A percentile compares a stretch with the other conserved stretches of the same genome.
Evolutionary conservation across 53 echinoderm and acorn worm genomes (phyloP).

Genomic region (Luidia sarsii): DNA sequence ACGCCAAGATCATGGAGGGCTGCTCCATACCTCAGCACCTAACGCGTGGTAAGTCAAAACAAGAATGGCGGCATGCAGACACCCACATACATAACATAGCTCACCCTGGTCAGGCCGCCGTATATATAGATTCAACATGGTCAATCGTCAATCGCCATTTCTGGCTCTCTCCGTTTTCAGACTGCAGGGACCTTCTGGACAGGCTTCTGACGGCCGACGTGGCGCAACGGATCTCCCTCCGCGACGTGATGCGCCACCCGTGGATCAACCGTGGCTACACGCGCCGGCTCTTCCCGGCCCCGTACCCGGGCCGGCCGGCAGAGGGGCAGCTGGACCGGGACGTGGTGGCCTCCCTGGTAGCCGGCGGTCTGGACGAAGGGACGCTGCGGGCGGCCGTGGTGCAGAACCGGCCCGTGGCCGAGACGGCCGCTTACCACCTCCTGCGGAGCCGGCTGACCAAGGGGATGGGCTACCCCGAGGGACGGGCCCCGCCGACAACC

Average conservation of each 20-base stretch:
- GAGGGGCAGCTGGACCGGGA: slow-evolving; percentile 35
- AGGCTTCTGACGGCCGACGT: slow-evolving; percentile 69
- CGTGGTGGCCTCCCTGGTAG: slow-evolving; percentile 62
- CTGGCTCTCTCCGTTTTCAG: slow-evolving; percentile 26
- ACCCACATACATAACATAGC: too few species aligned
- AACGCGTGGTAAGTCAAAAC: slow-evolving; percentile 67
- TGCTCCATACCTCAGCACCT: slow-evolving; percentile 73
- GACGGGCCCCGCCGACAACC: slow-evolving; percentile 16
- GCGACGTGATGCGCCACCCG: slow-evolving; percentile 80
- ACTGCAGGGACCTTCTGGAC: slow-evolving; percentile 72
- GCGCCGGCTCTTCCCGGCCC: slow-evolving; percentile 51
- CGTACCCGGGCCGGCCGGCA: slow-evolving; percentile 33
- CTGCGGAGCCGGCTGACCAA: slow-evolving; percentile 70
- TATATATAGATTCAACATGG: too few species aligned
- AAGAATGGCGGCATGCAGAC: not conserved
- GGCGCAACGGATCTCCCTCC: slow-evolving; percentile 60
- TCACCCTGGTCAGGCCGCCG: too few species aligned
- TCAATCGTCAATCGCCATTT: not conserved
- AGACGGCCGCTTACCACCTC: slow-evolving; percentile 81
- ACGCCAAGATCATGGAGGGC: slow-evolving; percentile 74
- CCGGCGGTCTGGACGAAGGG: slow-evolving; percentile 64
- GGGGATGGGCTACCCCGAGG: slow-evolving; percentile 88
- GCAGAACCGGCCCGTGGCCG: slow-evolving; percentile 71
- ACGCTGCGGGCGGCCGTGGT: slow-evolving; percentile 53
- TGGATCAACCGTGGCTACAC: slow-evolving; percentile 91